phyloP scores from a whole-genome alignment of 1,140 invertebrate genomes.

The Cephus cinctus region DNA sequence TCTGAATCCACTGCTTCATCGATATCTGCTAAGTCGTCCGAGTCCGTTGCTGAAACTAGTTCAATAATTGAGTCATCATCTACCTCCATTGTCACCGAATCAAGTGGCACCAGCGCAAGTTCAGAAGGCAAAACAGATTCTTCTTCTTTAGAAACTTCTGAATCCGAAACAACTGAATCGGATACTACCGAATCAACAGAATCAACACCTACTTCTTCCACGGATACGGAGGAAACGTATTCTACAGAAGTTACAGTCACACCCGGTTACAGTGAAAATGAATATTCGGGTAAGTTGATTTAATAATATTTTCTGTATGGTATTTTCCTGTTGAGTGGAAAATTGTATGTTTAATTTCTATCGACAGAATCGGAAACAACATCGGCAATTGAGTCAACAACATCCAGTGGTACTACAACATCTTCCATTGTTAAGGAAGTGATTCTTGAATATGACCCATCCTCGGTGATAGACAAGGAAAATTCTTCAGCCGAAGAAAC shows the following conservation, averaged over 20 bases:
- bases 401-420: not conserved
- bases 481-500: slow-evolving; percentile 14
- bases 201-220: slow-evolving; percentile 23
- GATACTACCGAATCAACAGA: slow-evolving; percentile 28
- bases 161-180: slow-evolving; percentile 27
- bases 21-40: not conserved
- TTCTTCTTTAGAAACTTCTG: slow-evolving; percentile 18
- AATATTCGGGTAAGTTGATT: too few species aligned
- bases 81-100: slow-evolving; percentile 3
- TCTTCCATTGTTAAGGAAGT: too few species aligned
- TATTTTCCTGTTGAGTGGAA: too few species aligned
- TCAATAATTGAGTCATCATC: slow-evolving; percentile 20
- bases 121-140: slow-evolving; percentile 9
- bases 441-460: too few species aligned
- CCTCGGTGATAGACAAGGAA: too few species aligned
- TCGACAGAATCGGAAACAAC: too few species aligned
- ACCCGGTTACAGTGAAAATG: too few species aligned
- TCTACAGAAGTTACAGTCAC: too few species aligned
- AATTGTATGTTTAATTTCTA: too few species aligned
- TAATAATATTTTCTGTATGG: too few species aligned
- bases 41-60: slow-evolving; percentile 9
- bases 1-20: slow-evolving; percentile 1
- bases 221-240: slow-evolving; percentile 21
- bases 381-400: slow-evolving; percentile 10
- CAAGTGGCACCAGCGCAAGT: slow-evolving; percentile 8